A percentile compares a stretch with the other conserved stretches of the same genome.
These are phyloP conservation scores for Ditylenchus dipsaci DNA, from an alignment of 1,140 invertebrate species.

Conservation along the genomic window DNA sequence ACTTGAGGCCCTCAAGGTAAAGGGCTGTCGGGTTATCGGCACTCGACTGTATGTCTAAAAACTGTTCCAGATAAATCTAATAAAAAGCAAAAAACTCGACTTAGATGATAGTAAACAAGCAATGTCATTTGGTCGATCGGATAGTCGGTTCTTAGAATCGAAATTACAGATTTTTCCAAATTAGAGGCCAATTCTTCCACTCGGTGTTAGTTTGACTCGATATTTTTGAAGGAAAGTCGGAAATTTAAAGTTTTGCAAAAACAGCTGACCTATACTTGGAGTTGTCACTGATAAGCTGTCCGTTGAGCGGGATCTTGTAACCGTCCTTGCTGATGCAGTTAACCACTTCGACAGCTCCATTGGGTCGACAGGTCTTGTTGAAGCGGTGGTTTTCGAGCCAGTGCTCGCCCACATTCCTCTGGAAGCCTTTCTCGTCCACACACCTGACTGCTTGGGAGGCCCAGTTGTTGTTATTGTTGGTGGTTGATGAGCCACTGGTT, in stretches of 20 bases:
- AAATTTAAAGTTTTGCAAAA: constrained; percentile 15
- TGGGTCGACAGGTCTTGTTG: constrained; percentile 41
- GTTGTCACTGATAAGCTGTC: constrained; percentile 29
- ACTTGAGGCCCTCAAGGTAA: too few relatives aligned
- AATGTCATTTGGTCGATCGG: too few relatives aligned
- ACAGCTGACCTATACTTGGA: constrained; percentile 37
- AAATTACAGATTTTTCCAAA: too few relatives aligned
- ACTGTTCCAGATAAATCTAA: too few relatives aligned
- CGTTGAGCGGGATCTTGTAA: constrained; percentile 32
- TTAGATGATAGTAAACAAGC: too few relatives aligned
- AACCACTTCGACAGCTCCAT: constrained; percentile 45
- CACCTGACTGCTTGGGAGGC: constrained; percentile 6
- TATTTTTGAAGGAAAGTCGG: too few relatives aligned
- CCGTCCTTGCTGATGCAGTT: constrained; percentile 47
- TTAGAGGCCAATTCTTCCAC: too few relatives aligned
- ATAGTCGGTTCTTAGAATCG: too few relatives aligned
- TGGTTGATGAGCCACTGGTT: background rate
- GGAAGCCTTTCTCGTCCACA: constrained; percentile 17
- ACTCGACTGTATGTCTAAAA: too few relatives aligned
- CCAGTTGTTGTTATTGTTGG: background rate
- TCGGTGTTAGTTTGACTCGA: too few relatives aligned
- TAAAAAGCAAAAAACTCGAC: too few relatives aligned
- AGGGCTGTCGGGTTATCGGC: too few relatives aligned
- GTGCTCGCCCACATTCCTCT: constrained; percentile 22
- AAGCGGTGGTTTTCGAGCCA: constrained; percentile 49